Base-by-base conservation (phyloP, 1,140 invertebrate genomes). In the Conus betulinus region DNA sequence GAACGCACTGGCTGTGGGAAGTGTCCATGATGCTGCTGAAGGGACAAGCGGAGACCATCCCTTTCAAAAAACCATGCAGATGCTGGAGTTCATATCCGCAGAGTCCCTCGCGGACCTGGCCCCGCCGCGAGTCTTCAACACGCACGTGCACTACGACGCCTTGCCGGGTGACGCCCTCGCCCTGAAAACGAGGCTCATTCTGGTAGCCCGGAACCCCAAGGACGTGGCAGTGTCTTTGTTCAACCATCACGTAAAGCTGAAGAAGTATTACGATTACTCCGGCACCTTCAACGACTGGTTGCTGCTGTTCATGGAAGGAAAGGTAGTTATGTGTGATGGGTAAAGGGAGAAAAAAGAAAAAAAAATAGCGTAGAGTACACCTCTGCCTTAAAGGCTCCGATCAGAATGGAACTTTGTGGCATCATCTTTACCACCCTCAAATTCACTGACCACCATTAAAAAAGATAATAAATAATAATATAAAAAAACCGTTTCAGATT, bases 241-340 rank as follows among this genome's bases (percentile, higher is more conserved):
- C 90, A 88, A 92, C 84, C 89, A 91, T 53, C 89, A 90, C 57
- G n/a, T 84, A 39, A 91, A 91, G 60, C 81, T 91, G 27, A 51
- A 51, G 6, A 67, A 87, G 27, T 85, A 90, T 15, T 93, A 93
- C 82, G 88, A 91, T 51, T 93, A 92, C 88, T 71, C 84, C 25
- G 92, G 93, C 6, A 85, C 88, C 53, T 93, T 91, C 87, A 85
- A 90, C 25, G 87, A 92, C 84, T 93, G 91, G 84, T 52, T 93
- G 5, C 55, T 88, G 52, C 85, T 93, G 63, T 93, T 88, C 71
- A 17, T 92, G 11, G 88, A 91, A 7, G 93, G 93, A 60, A 91
- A 90, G 87, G 93, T 93, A 89, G 87, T 92, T 93, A 82, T 85
- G 90, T 81, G 27, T 78, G 39, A 39, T 39, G 39, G 0, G 39